Evolutionary conservation across 2,113 vertebrate genomes (phyloP).

Genomic region (Trogon melanurus): DNA sequence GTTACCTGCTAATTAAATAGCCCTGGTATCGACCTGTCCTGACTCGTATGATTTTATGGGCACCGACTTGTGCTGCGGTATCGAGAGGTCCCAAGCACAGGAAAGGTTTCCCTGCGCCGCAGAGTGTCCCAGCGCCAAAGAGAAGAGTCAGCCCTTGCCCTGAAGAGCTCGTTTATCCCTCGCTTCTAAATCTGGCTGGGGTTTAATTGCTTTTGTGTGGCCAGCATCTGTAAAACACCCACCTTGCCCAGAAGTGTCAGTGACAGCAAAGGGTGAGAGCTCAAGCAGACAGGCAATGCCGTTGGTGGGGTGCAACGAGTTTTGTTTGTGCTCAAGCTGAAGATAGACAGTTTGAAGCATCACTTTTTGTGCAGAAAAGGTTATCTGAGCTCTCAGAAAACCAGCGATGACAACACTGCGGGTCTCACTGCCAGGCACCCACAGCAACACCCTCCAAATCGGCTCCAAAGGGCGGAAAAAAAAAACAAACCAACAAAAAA

Average conservation of each 20-base stretch:
- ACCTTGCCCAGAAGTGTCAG: neutral
- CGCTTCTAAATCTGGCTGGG: fast-evolving
- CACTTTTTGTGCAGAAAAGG: neutral
- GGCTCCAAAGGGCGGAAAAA: neutral
- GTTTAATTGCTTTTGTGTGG: neutral
- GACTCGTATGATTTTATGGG: fast-evolving
- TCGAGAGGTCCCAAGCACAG: neutral
- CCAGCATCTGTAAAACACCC: neutral
- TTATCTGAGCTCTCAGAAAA: neutral
- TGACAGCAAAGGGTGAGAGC: neutral
- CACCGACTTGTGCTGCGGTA: neutral
- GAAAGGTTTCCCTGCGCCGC: neutral
- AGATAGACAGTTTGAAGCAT: neutral
- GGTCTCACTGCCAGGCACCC: neutral
- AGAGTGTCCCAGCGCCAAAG: fast-evolving
- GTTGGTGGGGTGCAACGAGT: neutral
- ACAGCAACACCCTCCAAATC: neutral
- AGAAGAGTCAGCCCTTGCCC: neutral
- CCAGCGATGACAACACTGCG: neutral
- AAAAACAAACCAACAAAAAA: no score
- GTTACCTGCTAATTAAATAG: fast-evolving
- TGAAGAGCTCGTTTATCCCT: neutral
- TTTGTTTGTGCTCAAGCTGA: neutral
- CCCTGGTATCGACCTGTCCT: neutral
- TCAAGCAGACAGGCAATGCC: neutral